Evolutionary conservation across 64 coral and sea anemone genomes (phyloP), one percentile per base, ranked within the genome.

Genomic region (Porites australiensis): DNA sequence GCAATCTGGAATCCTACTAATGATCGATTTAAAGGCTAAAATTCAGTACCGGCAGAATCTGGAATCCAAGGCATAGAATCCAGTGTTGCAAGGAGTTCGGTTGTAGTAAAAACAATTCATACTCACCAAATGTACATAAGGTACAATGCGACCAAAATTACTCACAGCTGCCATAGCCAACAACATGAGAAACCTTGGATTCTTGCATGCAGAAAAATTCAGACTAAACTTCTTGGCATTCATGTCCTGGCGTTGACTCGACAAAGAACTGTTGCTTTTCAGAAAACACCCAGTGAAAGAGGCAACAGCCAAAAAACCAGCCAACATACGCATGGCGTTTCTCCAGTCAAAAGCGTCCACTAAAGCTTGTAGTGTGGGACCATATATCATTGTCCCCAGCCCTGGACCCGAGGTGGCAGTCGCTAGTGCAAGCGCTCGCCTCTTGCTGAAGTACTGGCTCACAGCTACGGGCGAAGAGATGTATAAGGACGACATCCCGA

Each of bases 81-180:
- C 27, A 37, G 27, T 37, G 1, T 37, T 57, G 12, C 54, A 57
- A 55, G 54, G 54, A 7, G 54, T 57, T 37, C 0, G 27, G 27
- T 37, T 37, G 27, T 37, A 37, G 27, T 37, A 37, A 37, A 37
- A 37, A 37, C 27, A 37, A 37, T 37, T 37, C 27, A 37, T 37
- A 68, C 81, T 84, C 81, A 84, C 81, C 81, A 84, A n/a, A 51
- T 84, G 81, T 13, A 84, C 81, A 4, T 84, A 84, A 12, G 81
- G 81, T 20, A 51, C 19, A 7, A 84, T 84, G 10, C 81, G 81
- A 50, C 4, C n/a, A 68, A 69, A 84, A 46, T 50, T 84, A 10
- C 2, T 18, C 22, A 67, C 2, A 18, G 4, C 45, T 51, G 18
- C 3, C 81, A 84, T 68, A 3, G 22, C 62, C 18, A 84, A 20